Evolutionary conservation across 2,797 vertebrate species (phyloP), one percentile per base, ranked within the genome.

Genomic region (Eutrigla gurnardus): DNA sequence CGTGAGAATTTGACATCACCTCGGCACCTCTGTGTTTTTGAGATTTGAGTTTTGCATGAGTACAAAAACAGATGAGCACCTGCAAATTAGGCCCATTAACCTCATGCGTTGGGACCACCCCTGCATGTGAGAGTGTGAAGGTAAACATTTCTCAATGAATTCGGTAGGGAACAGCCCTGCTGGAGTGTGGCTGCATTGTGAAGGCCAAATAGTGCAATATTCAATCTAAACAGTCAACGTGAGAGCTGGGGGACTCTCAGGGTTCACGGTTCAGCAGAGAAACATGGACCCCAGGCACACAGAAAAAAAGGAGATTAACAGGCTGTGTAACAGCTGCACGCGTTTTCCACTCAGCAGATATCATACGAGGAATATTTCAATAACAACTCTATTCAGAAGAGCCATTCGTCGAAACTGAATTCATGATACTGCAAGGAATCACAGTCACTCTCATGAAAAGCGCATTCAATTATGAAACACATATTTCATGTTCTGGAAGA

Each of bases 131-230:
- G 65, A 88, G 89, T 83, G 85, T 86, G 82, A 89, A 90, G 82
- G 88, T 94, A 94, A 94, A 92, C 81, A 86, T 86, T 81, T 86
- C 82, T 82, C 78, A 75, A 57, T 91, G 74, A 79, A 86, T 86
- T 67, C 78, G 32, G 77, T 71, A 79, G 77, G 80, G 80, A 59
- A 80, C 85, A 85, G 75, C 68, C 75, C 80, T 88, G 87, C 80
- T 80, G 83, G 81, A 85, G 85, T 72, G 75, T 13, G 75, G 81
- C 82, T 78, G 80, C 67, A 81, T 77, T 75, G 75, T 66, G 87
- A 93, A 92, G 91, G 90, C 86, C 92, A 92, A 92, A 93, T 82
- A 88, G 74, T 82, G 83, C 63, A 81, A 67, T 12, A 82, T 78
- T 89, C 73, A 90, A 91, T 89, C 89, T 82, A 90, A 92, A 92